Evolutionary conservation across 1,140 invertebrate genomes (phyloP), one percentile per base, ranked within the genome.

Genomic region (Apis dorsata): DNA sequence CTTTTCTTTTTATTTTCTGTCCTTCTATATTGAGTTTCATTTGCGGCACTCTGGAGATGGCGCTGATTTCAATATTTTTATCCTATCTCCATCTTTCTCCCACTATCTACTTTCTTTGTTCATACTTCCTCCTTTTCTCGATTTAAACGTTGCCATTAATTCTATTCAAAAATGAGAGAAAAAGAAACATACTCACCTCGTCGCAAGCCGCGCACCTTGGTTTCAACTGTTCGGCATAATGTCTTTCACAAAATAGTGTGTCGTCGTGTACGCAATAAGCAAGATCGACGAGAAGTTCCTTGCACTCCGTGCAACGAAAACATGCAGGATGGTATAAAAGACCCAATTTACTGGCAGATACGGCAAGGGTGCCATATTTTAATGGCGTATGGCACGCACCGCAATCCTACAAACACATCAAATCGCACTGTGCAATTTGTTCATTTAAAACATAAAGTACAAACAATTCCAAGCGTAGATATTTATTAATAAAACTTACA

Each of bases 181-280:
- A 10, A 21, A 60, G 21, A n/a, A 44, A 80, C 7, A 1, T 15
- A 95, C 97, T 96, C 93, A 99, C 98, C 97, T 99, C 98, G 94
- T 99, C 98, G 94, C 98, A 99, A 84, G 97, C 97, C 60, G 97
- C 95, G 93, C 98, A 99, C 90, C 98, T 94, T 7, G 98, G 98
- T 93, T 98, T 98, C 86, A 99, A 94, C 90, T 97, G 95, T 93
- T 99, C 98, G 21, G 98, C 98, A 93, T 99, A 99, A 93, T 99
- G 98, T 75, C 98, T 95, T 91, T 98, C 98, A 93, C 98, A 99
- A 93, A 97, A 99, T 62, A 99, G 95, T 74, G 95, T 95, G 80
- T 97, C 97, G 83, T 98, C 97, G 91, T 97, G 95, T 68, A 97
- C 96, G 91, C 98, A 99, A 93, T 99, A 99, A 24, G 97, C 97